Evolutionary conservation across 2,797 vertebrate genomes (phyloP).

Genomic region (Melanogrammus aeglefinus): DNA sequence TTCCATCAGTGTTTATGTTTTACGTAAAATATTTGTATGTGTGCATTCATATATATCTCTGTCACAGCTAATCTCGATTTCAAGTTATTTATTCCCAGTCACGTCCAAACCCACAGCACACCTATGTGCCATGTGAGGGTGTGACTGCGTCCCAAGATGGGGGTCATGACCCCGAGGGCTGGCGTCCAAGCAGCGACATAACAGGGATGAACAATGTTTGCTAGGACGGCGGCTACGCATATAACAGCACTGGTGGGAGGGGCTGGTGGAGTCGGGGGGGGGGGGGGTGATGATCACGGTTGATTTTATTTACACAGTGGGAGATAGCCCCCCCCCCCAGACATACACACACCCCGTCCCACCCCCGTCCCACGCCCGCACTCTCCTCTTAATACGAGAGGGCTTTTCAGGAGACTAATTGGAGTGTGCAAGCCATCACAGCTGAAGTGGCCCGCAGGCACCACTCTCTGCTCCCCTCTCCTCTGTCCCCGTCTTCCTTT

Average conservation of each 20-base stretch:
- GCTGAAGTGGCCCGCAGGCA: slow-evolving; percentile 70
- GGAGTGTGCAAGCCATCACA: slow-evolving; percentile 74
- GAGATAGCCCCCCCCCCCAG: not conserved
- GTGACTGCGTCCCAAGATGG: not conserved
- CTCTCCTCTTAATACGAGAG: slow-evolving; percentile 36
- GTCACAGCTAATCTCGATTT: not conserved
- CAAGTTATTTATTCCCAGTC: not conserved
- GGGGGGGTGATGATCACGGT: slow-evolving; percentile 38
- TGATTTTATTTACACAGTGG: slow-evolving; percentile 50
- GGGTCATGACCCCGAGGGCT: not conserved
- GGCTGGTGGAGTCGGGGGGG: not conserved
- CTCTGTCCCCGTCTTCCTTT: slow-evolving; percentile 40
- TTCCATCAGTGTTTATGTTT: not conserved
- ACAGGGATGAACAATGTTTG: not conserved
- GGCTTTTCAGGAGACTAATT: slow-evolving; percentile 76
- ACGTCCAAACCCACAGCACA: not conserved
- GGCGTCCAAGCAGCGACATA: not conserved
- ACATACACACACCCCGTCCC: too few relatives aligned
- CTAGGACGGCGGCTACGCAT: not conserved
- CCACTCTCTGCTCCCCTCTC: slow-evolving; percentile 49
- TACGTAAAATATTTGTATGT: not conserved
- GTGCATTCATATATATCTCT: not conserved
- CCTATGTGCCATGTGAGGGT: not conserved
- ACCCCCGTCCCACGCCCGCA: slow-evolving; percentile 25
- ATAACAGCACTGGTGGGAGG: slow-evolving; percentile 3